Base-by-base conservation (phyloP, 2,113 vertebrate species). In the Brachirus orientalis region DNA sequence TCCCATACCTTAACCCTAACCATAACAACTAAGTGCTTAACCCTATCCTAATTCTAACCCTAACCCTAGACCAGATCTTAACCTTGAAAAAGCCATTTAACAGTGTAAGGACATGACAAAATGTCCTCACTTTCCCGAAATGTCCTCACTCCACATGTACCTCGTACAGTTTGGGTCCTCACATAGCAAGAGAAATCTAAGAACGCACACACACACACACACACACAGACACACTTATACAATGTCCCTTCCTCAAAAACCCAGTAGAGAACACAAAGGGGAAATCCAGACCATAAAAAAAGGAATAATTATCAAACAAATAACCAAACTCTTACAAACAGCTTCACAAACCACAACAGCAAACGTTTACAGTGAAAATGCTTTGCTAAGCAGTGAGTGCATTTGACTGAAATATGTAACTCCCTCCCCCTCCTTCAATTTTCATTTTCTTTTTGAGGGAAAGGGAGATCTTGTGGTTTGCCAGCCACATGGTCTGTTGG, bases 221-320 rank as follows among this genome's bases (percentile, higher is more conserved):
- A 55, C 63, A 63, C 40, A 35, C 51, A 62, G 28, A 47, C 20
- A 51, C 46, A 55, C 28, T 77, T 17, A 43, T 56, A 64, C 10
- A 20, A 4, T 33, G 8, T 8, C 46, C 8, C 6, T 14, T n/a
- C 20, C 37, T 61, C 17, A 67, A 60, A 60, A 79, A 56, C 9
- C 55, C 44, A 16, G 67, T 66, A 66, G 61, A 60, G 64, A 63
- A 67, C 63, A 73, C 69, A 72, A 70, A 51, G 87, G 90, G 88
- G 56, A 87, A 88, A 61, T 89, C 86, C 90, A 2, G 17, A 83
- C 84, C 84, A 72, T 57, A 60, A 87, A 87, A 77, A 18, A 74
- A 67, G 52, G 50, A 28, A 83, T 69, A 73, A 66, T 76, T 78
- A 88, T 68, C 80, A 82, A 77, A 86, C 55, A 82, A 89, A 84